Percentiles rank a stretch among this genome's conserved stretches.
These are phyloP conservation scores for Halcyon leucocephala DNA, from an alignment of 2,797 vertebrate species.

Conservation along the genomic window DNA sequence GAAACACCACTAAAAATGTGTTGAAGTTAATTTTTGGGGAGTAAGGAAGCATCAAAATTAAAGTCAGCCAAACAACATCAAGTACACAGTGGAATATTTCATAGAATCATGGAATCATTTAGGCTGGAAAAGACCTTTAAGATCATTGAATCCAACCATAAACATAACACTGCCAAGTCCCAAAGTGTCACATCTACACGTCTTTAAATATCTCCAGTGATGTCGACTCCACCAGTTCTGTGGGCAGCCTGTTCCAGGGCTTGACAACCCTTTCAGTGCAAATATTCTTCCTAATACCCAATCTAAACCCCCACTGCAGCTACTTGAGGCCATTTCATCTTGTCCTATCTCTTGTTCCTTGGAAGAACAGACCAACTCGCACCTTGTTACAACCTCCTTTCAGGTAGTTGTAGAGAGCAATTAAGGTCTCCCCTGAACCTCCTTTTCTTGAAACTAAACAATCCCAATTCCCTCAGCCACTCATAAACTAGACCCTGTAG, in stretches of 20 bases:
- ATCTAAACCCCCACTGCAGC: too few relatives aligned
- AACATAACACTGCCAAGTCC: not conserved
- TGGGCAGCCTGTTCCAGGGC: not conserved
- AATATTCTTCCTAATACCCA: too few relatives aligned
- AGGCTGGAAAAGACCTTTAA: not conserved
- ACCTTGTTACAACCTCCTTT: not conserved
- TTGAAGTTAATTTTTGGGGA: not conserved
- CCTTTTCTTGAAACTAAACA: not conserved
- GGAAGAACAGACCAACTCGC: not conserved
- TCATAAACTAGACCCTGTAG: not conserved
- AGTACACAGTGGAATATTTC: not conserved
- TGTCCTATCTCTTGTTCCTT: fast-evolving
- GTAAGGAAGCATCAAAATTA: not conserved
- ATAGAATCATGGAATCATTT: not conserved
- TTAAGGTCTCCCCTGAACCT: not conserved
- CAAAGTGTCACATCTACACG: fast-evolving
- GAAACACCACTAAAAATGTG: not conserved
- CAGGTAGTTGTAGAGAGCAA: not conserved
- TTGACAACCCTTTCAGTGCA: not conserved
- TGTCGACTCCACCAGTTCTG: not conserved
- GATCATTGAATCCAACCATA: not conserved
- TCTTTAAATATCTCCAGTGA: not conserved
- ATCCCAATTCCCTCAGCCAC: fast-evolving
- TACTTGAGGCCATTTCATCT: not conserved
- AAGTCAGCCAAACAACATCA: not conserved